Percentiles rank a stretch among this genome's conserved stretches.
These are phyloP conservation scores for Choloepus didactylus DNA, from an alignment of 2,797 vertebrate species.

Conservation along the genomic window DNA sequence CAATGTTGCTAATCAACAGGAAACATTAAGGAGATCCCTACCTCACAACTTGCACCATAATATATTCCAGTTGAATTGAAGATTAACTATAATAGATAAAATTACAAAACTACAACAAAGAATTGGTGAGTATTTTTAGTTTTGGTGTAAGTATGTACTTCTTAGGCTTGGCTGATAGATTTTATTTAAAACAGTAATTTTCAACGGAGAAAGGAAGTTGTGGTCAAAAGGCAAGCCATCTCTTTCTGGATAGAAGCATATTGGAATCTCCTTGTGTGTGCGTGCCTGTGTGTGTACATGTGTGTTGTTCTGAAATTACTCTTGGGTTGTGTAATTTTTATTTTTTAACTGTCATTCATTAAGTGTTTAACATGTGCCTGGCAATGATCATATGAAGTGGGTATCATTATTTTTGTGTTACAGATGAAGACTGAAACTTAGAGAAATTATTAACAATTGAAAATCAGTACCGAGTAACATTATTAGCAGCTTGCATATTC, in stretches of 20 bases:
- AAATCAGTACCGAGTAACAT: neutral
- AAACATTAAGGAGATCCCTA: neutral
- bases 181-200: slow-evolving; percentile 29
- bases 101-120: slow-evolving; percentile 40
- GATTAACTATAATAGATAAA: neutral
- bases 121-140: slow-evolving; percentile 12
- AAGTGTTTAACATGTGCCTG: neutral
- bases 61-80: slow-evolving; percentile 34
- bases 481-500: neutral
- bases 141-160: neutral
- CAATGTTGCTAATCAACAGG: neutral
- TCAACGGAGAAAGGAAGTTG: neutral
- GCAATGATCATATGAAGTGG: neutral
- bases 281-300: neutral
- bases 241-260: neutral
- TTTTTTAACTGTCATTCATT: slow-evolving; percentile 7
- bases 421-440: neutral
- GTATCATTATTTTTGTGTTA: slow-evolving; percentile 49
- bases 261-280: neutral
- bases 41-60: slow-evolving; percentile 21
- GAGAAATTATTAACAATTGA: neutral
- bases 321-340: neutral
- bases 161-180: neutral
- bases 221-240: neutral
- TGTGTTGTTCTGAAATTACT: slow-evolving; percentile 17